Evolutionary conservation across 1,140 invertebrate genomes (phyloP).

Genomic region (Ceratina calcarata): DNA sequence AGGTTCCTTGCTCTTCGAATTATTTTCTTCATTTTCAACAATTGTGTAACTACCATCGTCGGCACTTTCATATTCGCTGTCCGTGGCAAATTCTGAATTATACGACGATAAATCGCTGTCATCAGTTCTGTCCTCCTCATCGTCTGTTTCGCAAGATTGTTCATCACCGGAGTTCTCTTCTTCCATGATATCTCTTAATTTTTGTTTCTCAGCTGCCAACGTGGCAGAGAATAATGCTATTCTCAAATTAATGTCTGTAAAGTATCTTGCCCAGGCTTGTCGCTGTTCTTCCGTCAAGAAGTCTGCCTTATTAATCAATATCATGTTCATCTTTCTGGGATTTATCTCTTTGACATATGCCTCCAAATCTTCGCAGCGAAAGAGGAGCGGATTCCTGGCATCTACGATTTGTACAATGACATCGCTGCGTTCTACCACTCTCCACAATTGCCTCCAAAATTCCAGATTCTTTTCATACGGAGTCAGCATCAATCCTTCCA

Average conservation of each 20-base stretch:
- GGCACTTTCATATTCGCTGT: constrained; percentile 72
- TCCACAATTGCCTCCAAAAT: constrained; percentile 99
- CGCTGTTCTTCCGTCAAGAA: constrained; percentile 92
- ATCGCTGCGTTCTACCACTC: constrained; percentile 98
- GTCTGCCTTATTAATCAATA: constrained; percentile 99
- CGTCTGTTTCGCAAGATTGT: constrained; percentile 52
- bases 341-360: constrained; percentile 94
- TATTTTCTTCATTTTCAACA: too few species aligned
- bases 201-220: constrained; percentile 80
- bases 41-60: constrained; percentile 70
- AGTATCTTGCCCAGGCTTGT: constrained; percentile 93
- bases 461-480: constrained; percentile 99
- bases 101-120: constrained; percentile 44
- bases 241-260: constrained; percentile 84
- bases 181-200: constrained; percentile 60
- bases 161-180: constrained; percentile 65
- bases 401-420: constrained; percentile 98
- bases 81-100: constrained; percentile 58
- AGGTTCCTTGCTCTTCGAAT: neutral
- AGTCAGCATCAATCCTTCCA: constrained; percentile 91
- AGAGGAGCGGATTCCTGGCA: constrained; percentile 97
- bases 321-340: constrained; percentile 88
- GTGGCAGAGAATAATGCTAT: constrained; percentile 93
- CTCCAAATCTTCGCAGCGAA: constrained; percentile 96
- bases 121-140: constrained; percentile 38